Evolutionary conservation across 92 coral and sea anemone genomes (phyloP), one percentile per base, ranked within the genome.

Genomic region (Bergia sp.): DNA sequence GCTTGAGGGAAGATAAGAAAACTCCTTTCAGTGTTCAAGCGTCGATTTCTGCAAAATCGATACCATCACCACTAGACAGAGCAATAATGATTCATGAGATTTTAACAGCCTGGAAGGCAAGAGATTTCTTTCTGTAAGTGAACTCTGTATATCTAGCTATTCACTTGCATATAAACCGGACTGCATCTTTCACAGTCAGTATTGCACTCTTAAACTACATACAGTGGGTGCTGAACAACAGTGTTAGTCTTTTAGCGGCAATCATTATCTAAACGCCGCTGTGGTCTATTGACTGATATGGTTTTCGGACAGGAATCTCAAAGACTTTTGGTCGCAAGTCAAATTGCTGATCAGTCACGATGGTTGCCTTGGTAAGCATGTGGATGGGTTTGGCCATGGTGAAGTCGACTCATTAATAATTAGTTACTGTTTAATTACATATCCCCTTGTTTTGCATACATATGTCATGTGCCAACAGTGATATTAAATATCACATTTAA

Each of bases 341-440:
- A 84, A 69, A 72, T 84, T 16, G 64, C 87, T 84, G 74, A 84
- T 71, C 87, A 12, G 77, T 41, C 20, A n/a, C 21, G 40, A 12
- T 11, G 87, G 87, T 84, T 84, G 87, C 87, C 87, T 84, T 84
- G 77, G 87, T 29, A 67, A 84, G 16, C 87, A 84, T 84, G 78
- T 84, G 45, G 45, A 84, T 84, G 79, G 74, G 64, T 23, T 84
- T 43, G 44, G 77, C 23, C 80, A 39, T 44, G 42, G 21, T 23
- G 66, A 43, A 69, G 58, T 71, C 42, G 37, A 84, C 77, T 69
- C 79, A 84, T 84, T 38, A 69, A 84, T 84, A 23, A 84, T 84
- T 84, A 84, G 77, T 67, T 42, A 43, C 87, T 29, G 7, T 72
- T 84, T 84, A 84, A 84, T 69, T 64, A 38, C 78, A 84, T 37